Percentiles rank a stretch among this genome's conserved stretches.
phyloP scores from a whole-genome alignment of 2,113 vertebrate genomes.

The Phainopepla nitens region DNA sequence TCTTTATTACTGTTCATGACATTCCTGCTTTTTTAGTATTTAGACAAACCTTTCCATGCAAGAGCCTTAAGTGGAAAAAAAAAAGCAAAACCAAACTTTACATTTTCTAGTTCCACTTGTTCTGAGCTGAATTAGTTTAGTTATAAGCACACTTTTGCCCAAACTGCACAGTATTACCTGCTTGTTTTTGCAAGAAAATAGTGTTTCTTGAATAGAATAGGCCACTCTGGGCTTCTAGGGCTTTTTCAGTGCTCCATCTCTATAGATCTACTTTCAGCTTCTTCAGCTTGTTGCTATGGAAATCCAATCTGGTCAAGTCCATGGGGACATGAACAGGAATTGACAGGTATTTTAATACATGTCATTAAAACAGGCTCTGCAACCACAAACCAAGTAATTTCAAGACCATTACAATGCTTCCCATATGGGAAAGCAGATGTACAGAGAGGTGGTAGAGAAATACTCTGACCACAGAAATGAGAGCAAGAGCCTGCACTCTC shows the following conservation, averaged over 20 bases:
- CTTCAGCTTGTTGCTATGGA: not conserved
- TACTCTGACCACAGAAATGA: not conserved
- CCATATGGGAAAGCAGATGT: not conserved
- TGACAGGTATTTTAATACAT: not conserved
- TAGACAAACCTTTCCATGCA: not conserved
- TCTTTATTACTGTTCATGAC: not conserved
- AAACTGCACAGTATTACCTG: not conserved
- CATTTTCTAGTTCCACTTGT: not conserved
- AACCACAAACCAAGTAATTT: not conserved
- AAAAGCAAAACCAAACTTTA: not conserved
- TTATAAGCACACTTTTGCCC: not conserved
- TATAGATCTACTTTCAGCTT: not conserved
- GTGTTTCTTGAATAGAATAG: not conserved
- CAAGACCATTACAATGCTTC: not conserved
- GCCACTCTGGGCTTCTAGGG: not conserved
- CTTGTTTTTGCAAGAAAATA: not conserved
- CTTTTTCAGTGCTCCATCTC: not conserved
- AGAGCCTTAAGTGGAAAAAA: not conserved
- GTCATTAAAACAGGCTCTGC: not conserved
- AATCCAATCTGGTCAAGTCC: not conserved
- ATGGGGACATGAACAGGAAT: not conserved
- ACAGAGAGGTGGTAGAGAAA: not conserved
- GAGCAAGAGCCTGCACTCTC: not conserved
- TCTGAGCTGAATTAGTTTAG: not conserved
- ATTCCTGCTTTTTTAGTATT: not conserved